These are phyloP conservation scores for Murina feae DNA, from an alignment of 2,113 vertebrate species.

Conservation along the genomic window DNA sequence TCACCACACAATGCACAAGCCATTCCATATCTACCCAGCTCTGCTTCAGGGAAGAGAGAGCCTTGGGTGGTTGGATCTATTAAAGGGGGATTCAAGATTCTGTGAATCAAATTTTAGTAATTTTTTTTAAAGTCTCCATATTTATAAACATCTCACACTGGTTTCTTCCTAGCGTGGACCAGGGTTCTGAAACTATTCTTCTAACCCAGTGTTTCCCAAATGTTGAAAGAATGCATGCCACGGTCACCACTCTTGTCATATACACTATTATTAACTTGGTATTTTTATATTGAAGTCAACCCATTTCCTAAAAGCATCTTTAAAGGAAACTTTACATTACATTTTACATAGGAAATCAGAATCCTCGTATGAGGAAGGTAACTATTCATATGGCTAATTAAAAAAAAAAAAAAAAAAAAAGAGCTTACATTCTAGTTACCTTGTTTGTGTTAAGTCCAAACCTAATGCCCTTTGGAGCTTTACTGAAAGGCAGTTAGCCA, in stretches of 20 bases:
- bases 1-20: neutral
- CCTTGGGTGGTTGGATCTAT: neutral
- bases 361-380: neutral
- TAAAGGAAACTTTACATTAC: neutral
- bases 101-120: neutral
- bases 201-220: constrained; percentile 50
- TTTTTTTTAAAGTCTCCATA: neutral
- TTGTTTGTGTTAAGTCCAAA: neutral
- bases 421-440: neutral
- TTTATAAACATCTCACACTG: neutral
- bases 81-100: neutral
- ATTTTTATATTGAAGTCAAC: neutral
- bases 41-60: neutral
- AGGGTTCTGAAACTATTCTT: constrained; percentile 68
- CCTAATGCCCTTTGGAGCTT: neutral
- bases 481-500: neutral
- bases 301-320: neutral
- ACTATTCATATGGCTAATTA: neutral
- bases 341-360: neutral
- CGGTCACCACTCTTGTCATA: neutral
- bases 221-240: neutral
- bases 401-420: neutral
- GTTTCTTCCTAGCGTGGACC: constrained; percentile 38
- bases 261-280: neutral
- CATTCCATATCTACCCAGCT: neutral